phyloP scores from a whole-genome alignment of 2,113 vertebrate genomes.

The Ramphastos sulfuratus region DNA sequence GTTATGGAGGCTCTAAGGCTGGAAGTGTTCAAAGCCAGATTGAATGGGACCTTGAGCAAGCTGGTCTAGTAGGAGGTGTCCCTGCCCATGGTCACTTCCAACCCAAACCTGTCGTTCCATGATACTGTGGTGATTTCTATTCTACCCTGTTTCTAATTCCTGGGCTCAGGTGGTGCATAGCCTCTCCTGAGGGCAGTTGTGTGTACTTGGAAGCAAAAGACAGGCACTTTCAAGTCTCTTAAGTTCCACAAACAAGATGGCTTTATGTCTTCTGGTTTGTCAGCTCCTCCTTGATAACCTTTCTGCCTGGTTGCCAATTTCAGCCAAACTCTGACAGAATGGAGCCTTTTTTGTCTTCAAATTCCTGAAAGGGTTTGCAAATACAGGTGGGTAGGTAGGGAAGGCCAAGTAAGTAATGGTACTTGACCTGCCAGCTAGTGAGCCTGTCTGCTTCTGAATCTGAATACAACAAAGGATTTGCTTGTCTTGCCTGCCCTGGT shows the following conservation, averaged over 20 bases:
- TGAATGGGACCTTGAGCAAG: too few species aligned
- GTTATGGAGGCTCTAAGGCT: too few species aligned
- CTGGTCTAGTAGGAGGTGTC: too few species aligned
- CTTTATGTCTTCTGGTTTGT: neutral
- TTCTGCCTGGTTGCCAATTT: neutral
- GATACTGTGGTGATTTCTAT: neutral
- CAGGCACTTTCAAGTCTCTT: neutral
- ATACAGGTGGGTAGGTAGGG: neutral
- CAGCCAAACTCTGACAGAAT: neutral
- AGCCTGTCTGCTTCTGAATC: neutral
- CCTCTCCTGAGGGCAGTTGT: neutral
- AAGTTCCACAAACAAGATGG: neutral
- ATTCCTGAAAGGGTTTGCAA: neutral
- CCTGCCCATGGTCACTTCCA: too few species aligned
- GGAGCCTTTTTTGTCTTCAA: neutral
- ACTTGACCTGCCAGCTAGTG: neutral
- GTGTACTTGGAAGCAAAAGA: neutral
- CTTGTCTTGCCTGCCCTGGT: neutral
- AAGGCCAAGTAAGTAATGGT: neutral
- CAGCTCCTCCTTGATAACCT: neutral
- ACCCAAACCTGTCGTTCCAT: too few species aligned
- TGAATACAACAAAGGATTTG: neutral
- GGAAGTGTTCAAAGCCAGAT: too few species aligned
- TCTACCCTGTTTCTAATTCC: neutral
- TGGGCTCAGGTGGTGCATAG: accelerated